Conservation (phyloP, 1,140 invertebrate species). For the Pseudomyrmex concolor region DNA sequence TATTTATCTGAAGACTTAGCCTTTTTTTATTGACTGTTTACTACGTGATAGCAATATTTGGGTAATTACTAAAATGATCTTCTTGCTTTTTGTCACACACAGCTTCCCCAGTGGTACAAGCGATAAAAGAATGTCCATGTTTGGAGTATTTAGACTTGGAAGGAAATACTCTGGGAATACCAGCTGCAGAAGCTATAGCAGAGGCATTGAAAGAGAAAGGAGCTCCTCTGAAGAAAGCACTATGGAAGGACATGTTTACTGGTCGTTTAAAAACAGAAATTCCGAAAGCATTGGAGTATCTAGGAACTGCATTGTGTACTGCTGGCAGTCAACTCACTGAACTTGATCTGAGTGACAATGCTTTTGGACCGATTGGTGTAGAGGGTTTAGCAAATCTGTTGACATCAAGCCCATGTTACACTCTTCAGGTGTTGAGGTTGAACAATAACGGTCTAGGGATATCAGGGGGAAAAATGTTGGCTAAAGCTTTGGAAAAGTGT, state of each 20-base stretch:
- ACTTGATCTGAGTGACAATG: slow-evolving; percentile 98
- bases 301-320: slow-evolving; percentile 92
- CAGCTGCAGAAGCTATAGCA: slow-evolving; percentile 93
- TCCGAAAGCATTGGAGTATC: slow-evolving; percentile 92
- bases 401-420: slow-evolving; percentile 93
- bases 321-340: slow-evolving; percentile 92
- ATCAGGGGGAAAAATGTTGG: slow-evolving; percentile 94
- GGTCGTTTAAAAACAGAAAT: slow-evolving; percentile 97
- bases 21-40: not conserved
- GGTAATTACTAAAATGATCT: slow-evolving; percentile 38
- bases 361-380: slow-evolving; percentile 98
- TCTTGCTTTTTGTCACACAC: slow-evolving; percentile 73
- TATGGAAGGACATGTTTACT: slow-evolving; percentile 99
- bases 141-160: slow-evolving; percentile 93
- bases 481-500: slow-evolving; percentile 91
- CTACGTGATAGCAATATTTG: not conserved
- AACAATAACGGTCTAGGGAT: slow-evolving; percentile 99
- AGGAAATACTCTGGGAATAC: slow-evolving; percentile 96
- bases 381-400: slow-evolving; percentile 94
- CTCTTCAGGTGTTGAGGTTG: slow-evolving; percentile 92
- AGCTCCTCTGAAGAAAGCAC: slow-evolving; percentile 91
- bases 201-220: slow-evolving; percentile 91
- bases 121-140: slow-evolving; percentile 87
- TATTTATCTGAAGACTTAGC: not conserved
- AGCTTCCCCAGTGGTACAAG: slow-evolving; percentile 88